A percentile compares a stretch with the other conserved stretches of the same genome.
Evolutionary conservation across 2,797 vertebrate species (phyloP).

Genomic region (Tinamus major): DNA sequence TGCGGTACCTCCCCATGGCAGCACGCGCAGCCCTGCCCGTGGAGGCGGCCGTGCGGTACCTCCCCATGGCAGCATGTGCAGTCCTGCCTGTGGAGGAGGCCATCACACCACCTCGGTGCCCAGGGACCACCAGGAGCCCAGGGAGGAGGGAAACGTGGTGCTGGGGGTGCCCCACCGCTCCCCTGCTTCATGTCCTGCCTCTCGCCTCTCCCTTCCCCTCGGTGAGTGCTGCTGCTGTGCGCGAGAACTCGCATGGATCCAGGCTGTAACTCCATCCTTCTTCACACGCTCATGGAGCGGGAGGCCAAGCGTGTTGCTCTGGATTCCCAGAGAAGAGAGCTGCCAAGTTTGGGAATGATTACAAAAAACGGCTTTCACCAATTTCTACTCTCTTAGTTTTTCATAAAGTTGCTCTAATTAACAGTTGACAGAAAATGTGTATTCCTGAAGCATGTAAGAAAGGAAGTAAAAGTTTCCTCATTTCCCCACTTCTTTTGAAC

Average conservation of each 20-base stretch:
- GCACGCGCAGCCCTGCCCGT: background rate
- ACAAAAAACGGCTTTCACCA: background rate
- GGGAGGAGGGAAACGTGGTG: background rate
- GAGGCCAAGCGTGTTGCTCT: background rate
- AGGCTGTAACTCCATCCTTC: background rate
- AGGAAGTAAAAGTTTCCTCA: background rate
- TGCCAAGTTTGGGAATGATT: background rate
- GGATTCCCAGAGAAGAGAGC: background rate
- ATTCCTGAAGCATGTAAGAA: background rate
- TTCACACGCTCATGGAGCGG: fast-evolving
- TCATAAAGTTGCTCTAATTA: background rate
- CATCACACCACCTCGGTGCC: background rate
- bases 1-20: background rate
- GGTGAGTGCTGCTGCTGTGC: background rate
- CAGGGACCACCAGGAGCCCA: conserved; percentile 16
- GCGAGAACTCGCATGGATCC: background rate
- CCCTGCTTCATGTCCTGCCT: fast-evolving
- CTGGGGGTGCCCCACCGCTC: background rate
- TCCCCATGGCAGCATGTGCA: background rate
- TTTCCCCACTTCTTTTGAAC: background rate
- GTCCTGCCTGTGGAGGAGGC: background rate
- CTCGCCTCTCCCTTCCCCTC: background rate
- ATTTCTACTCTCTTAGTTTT: background rate
- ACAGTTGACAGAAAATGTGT: background rate
- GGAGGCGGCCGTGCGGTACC: background rate